phyloP scores from a whole-genome alignment of 2,113 vertebrate species.

The Alaudala cheleensis region DNA sequence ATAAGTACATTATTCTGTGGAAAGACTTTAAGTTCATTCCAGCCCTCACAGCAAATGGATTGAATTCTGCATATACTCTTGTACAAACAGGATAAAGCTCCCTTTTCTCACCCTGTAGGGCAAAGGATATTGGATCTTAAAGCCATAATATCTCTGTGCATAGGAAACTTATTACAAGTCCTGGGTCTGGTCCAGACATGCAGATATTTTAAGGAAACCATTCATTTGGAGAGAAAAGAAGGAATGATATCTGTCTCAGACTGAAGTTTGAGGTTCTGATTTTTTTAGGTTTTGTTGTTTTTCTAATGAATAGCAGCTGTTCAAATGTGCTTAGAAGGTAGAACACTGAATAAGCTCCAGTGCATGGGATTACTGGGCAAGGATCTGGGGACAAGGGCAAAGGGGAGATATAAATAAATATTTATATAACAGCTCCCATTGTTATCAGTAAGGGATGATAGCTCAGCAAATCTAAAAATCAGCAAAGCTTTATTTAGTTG shows the following conservation, averaged over 20 bases:
- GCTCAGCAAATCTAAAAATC: constrained; percentile 20
- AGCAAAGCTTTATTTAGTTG: neutral
- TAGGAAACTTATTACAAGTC: constrained; percentile 28
- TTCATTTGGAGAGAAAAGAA: constrained; percentile 62
- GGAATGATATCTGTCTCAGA: constrained; percentile 28
- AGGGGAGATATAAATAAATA: constrained; percentile 41
- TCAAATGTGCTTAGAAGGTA: constrained; percentile 13
- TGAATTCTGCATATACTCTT: constrained; percentile 8
- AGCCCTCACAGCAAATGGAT: neutral
- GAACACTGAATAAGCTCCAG: neutral
- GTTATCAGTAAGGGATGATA: neutral
- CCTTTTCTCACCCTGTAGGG: constrained; percentile 58
- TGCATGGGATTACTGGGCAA: neutral
- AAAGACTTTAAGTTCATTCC: constrained; percentile 7
- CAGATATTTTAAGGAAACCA: constrained; percentile 57
- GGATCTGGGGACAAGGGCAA: neutral
- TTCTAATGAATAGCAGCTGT: constrained; percentile 48
- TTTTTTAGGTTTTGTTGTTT: constrained; percentile 5
- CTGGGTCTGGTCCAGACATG: constrained; percentile 10
- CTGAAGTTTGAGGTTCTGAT: neutral
- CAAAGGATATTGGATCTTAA: constrained; percentile 55
- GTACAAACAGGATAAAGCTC: constrained; percentile 37
- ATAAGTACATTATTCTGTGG: neutral
- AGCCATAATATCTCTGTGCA: constrained; percentile 11
- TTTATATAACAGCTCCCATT: constrained; percentile 4